Evolutionary conservation across 2,113 vertebrate genomes (phyloP).

Genomic region (Gallinago undulata): DNA sequence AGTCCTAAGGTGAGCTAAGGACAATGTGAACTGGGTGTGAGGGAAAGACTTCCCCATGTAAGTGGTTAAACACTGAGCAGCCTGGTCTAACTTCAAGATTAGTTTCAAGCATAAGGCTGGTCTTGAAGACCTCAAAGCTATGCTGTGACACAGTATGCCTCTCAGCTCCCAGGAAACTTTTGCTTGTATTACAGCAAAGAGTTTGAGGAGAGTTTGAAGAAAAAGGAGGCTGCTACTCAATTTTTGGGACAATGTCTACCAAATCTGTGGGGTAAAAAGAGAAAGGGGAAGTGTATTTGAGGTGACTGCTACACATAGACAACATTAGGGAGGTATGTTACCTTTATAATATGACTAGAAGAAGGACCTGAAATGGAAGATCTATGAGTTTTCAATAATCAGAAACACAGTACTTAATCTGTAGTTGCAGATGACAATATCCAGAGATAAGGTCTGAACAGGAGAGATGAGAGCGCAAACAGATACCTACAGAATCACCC

Average conservation of each 20-base stretch:
- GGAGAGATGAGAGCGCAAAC: not conserved
- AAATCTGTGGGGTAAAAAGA: not conserved
- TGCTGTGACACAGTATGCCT: not conserved
- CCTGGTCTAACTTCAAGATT: not conserved
- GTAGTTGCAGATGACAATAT: not conserved
- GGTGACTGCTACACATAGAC: not conserved
- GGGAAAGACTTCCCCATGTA: not conserved
- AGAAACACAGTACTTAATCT: not conserved
- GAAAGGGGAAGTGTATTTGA: not conserved
- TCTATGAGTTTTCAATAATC: not conserved
- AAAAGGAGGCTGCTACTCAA: not conserved
- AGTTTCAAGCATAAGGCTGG: not conserved
- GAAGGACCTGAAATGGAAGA: not conserved
- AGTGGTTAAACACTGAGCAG: not conserved
- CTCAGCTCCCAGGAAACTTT: not conserved
- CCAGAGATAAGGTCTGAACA: not conserved
- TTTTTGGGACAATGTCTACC: not conserved
- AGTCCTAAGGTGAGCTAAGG: not conserved
- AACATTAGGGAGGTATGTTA: not conserved
- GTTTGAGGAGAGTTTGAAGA: not conserved
- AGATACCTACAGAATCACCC: not conserved
- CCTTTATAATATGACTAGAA: not conserved
- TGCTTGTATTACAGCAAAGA: not conserved
- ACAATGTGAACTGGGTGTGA: rapidly evolving
- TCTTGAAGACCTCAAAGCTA: not conserved